Conservation (phyloP, 1,140 invertebrate genomes). For the Mercenaria mercenaria region DNA sequence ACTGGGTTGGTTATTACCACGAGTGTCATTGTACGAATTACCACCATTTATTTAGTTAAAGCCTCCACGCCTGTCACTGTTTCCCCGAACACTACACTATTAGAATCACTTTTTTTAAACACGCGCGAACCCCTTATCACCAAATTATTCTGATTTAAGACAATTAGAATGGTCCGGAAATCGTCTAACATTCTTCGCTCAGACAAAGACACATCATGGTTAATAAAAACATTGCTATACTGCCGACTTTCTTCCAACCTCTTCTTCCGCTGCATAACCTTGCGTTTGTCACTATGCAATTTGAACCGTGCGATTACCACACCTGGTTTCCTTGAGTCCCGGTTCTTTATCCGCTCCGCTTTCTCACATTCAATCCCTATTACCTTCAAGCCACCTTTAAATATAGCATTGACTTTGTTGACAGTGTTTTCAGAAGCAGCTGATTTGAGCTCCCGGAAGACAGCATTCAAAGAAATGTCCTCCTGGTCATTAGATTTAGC, state of each 20-base stretch:
- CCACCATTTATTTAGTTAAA: neutral
- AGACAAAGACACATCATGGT: neutral
- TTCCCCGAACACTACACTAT: no score
- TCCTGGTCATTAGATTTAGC: neutral
- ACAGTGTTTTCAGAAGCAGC: no score
- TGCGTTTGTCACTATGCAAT: neutral
- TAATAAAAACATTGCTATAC: no score
- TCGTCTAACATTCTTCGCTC: neutral
- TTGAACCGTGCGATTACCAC: neutral
- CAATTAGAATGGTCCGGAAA: neutral
- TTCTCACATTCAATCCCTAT: no score
- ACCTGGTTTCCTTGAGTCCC: neutral
- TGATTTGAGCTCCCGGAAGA: no score
- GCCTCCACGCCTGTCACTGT: neutral
- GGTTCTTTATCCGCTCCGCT: neutral
- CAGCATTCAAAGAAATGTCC: no score
- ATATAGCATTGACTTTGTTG: no score
- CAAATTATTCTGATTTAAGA: neutral
- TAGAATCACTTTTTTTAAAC: no score
- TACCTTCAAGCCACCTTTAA: no score
- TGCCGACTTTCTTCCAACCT: no score
- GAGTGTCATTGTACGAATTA: neutral
- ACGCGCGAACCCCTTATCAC: neutral
- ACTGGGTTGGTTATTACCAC: neutral
- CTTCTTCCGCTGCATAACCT: neutral